Evolutionary conservation across 2,888 invertebrate genomes (phyloP).

Genomic region (Oasisia sp.): DNA sequence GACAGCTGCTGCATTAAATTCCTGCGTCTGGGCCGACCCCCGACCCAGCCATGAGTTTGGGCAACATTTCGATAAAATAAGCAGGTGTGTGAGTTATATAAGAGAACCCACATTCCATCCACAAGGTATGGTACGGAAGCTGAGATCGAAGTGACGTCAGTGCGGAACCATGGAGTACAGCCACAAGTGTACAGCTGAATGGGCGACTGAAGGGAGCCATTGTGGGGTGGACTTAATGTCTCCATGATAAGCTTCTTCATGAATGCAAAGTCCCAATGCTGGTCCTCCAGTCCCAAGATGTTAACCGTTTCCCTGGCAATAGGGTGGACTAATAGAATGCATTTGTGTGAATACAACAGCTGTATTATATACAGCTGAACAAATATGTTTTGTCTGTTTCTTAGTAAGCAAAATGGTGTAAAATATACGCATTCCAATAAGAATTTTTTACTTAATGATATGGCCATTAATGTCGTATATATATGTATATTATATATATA

Average conservation of each 20-base stretch:
- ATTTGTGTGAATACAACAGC: not conserved
- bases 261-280: not conserved
- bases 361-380: not conserved
- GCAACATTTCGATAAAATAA: not conserved
- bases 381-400: not conserved
- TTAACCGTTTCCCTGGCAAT: not conserved
- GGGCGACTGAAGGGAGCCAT: not conserved
- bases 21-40: not conserved
- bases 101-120: not conserved
- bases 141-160: not conserved
- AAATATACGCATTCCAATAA: not conserved
- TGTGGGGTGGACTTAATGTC: not conserved
- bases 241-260: not conserved
- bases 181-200: too few relatives aligned
- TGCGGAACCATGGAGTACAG: not conserved
- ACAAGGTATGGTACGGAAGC: not conserved
- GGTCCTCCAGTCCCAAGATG: not conserved
- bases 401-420: not conserved
- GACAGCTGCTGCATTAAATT: conserved; percentile 10
- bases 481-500: too few relatives aligned
- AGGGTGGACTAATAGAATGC: not conserved
- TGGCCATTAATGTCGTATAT: too few relatives aligned
- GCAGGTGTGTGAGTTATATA: not conserved
- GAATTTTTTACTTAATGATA: too few relatives aligned
- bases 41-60: not conserved